phyloP scores from a whole-genome alignment of 2,113 vertebrate species.

The Synchiropus splendidus region DNA sequence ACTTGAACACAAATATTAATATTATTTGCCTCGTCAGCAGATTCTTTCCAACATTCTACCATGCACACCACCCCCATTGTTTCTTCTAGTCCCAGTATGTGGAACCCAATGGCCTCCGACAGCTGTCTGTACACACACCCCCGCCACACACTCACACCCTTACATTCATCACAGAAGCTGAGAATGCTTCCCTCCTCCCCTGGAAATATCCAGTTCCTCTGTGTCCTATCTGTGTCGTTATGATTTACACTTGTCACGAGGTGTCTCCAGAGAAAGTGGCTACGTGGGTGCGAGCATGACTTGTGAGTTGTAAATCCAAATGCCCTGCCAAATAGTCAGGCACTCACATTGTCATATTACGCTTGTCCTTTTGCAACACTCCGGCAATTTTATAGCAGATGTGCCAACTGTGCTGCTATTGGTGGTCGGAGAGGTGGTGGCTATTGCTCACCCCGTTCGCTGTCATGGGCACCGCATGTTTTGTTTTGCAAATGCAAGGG shows the following conservation, averaged over 20 bases:
- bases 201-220: too few species aligned
- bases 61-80: constrained; percentile 5
- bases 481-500: constrained; percentile 17
- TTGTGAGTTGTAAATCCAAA: constrained; percentile 2
- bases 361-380: constrained; percentile 14
- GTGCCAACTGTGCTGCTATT: constrained; percentile 20
- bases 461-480: constrained; percentile 25
- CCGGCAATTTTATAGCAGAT: constrained; percentile 8
- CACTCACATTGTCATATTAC: constrained; percentile 8
- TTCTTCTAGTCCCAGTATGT: constrained; percentile 8
- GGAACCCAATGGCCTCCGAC: constrained; percentile 10
- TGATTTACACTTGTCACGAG: constrained; percentile 45
- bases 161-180: constrained; percentile 36
- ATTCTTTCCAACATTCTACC: too few species aligned
- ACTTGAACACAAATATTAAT: too few species aligned
- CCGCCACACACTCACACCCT: constrained; percentile 1
- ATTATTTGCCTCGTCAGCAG: too few species aligned
- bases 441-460: too few species aligned
- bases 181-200: not conserved
- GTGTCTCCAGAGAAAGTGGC: too few species aligned
- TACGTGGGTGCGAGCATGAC: too few species aligned
- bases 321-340: not conserved
- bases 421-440: constrained; percentile 18
- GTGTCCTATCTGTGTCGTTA: not conserved
- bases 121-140: constrained; percentile 25